Percentiles rank a stretch among this genome's conserved stretches.
These are phyloP conservation scores for Channallabes apus DNA, from an alignment of 2,797 vertebrate genomes.

Conservation along the genomic window DNA sequence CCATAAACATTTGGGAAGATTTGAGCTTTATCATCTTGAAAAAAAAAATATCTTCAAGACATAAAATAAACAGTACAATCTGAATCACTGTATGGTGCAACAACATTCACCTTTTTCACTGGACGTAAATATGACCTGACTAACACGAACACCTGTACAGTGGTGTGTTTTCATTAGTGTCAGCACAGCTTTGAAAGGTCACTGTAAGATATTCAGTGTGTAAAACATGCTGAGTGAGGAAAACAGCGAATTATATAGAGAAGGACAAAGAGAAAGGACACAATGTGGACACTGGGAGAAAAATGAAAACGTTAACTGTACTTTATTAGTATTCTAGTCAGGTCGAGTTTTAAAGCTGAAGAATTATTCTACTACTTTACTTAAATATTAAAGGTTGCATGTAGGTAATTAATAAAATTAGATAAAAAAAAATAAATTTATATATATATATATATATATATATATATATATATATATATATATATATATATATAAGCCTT, in stretches of 20 bases:
- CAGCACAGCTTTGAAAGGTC: not conserved
- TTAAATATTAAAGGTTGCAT: not conserved
- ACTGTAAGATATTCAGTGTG: not conserved
- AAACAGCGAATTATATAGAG: not conserved
- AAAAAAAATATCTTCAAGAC: not conserved
- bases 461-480: too few relatives aligned
- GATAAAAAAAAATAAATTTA: too few relatives aligned
- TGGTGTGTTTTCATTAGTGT: not conserved
- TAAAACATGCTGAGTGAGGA: constrained; percentile 13
- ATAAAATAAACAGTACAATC: not conserved
- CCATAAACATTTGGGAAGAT: too few relatives aligned
- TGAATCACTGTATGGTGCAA: not conserved
- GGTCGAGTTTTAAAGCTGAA: not conserved
- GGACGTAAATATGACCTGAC: constrained; percentile 8
- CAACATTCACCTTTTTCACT: not conserved
- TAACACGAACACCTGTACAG: constrained; percentile 19
- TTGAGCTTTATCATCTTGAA: too few relatives aligned
- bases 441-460: too few relatives aligned
- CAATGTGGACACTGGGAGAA: not conserved
- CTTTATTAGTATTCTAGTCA: not conserved
- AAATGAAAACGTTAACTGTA: not conserved
- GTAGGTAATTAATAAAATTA: too few relatives aligned
- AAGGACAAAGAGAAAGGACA: constrained; percentile 13
- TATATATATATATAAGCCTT: too few relatives aligned
- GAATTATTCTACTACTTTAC: not conserved